Conservation (phyloP, 2,797 vertebrate genomes). For the Phyllotis vaccarum region DNA sequence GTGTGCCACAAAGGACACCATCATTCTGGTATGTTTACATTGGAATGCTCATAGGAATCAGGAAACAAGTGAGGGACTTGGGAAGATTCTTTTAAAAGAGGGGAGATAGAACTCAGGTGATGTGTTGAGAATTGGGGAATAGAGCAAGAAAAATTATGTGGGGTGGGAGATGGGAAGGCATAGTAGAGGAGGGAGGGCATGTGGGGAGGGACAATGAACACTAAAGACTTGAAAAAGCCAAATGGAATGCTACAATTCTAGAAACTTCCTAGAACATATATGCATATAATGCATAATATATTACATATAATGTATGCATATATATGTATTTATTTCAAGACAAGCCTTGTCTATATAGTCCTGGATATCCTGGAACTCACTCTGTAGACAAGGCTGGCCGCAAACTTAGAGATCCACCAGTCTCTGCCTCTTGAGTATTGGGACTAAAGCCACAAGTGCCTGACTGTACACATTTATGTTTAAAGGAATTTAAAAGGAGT, state of each 20-base stretch:
- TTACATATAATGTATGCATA: not conserved
- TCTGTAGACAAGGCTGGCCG: not conserved
- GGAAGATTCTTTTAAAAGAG: not conserved
- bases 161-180: not conserved
- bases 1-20: too few species aligned
- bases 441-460: not conserved
- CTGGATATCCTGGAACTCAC: not conserved
- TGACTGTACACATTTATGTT: not conserved
- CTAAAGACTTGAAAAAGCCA: not conserved
- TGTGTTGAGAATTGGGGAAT: not conserved
- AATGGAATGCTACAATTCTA: not conserved
- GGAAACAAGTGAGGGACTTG: not conserved
- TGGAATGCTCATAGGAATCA: not conserved
- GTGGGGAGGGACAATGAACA: not conserved
- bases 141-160: not conserved
- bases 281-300: not conserved
- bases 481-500: not conserved
- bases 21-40: not conserved
- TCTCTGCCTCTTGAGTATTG: not conserved
- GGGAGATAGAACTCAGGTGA: not conserved
- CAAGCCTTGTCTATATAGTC: not conserved
- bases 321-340: not conserved
- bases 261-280: not conserved
- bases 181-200: not conserved
- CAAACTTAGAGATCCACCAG: not conserved